Base-by-base conservation (phyloP, 2,113 vertebrate genomes). In the Myotis yumanensis region DNA sequence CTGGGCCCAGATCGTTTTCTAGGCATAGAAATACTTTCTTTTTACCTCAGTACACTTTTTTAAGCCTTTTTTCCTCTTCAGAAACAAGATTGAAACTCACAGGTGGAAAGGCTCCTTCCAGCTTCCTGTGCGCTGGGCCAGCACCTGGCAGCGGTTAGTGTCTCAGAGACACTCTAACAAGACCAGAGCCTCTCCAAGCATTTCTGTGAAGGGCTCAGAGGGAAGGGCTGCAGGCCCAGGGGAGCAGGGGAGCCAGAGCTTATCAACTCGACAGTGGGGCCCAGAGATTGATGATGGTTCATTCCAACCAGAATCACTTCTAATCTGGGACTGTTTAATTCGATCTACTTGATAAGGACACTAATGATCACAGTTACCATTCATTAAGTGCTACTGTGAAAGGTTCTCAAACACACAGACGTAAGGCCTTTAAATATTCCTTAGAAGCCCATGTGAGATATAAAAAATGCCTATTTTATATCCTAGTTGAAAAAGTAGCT, bases 11-110 rank as follows among this genome's bases (percentile, higher is more conserved):
- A 20, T 28, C 80, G 57, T 88, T 84, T 87, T 91, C 83, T 69
- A 37, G 89, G 69, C 43, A 90, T 83, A 95, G 71, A 93, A 97
- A 95, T 81, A 66, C 73, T 83, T 91, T 83, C 69, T 83, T 91
- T 89, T 90, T 95, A 90, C 89, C 85, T 84, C 35, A 85, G 23
- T 75, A 32, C 72, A 81, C 51, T 73, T 75, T 12, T 72, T 72
- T 3, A 40, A 51, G 46, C 54, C 83, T 84, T 81, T 91, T 79
- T 90, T 71, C 91, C 79, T 95, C 57, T 93, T 97, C 62, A 95
- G 95, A 95, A 97, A 91, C 76, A 94, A 32, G 90, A 96, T 83
- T 83, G 91, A 94, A 96, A 95, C 89, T 96, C 95, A 96, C 95
- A 96, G 93, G 91, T 86, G 97, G 96, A 95, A 96, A 94, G 7